Evolutionary conservation across 1,140 invertebrate species (phyloP), one percentile per base, ranked within the genome.

Genomic region (Oncopeltus fasciatus): DNA sequence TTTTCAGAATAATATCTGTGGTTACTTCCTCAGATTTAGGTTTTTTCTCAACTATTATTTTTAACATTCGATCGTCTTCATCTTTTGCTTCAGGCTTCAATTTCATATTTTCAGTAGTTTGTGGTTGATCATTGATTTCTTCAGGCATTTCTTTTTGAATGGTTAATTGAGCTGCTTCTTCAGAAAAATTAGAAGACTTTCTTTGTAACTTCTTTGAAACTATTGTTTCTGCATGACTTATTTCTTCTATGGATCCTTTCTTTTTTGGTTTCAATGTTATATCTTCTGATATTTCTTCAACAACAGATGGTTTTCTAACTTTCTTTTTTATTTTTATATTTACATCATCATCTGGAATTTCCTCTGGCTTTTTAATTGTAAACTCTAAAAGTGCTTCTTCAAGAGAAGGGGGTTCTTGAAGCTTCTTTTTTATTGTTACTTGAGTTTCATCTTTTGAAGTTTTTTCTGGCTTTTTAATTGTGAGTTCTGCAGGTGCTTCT

Each of bases 91-190:
- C 47, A 29, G 44, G 33, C 24, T 62, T 18, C 27, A 24, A 14
- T 38, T 59, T 29, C 26, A 61, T 60, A 61, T 57, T 63, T 64
- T 59, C 58, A 28, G 61, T 16, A 56, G 61, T 61, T 57, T 65
- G 3, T 49, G 46, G 56, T 64, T 62, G 21, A 58, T 70, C 24
- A 11, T 53, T 65, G 1, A 57, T 56, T 64, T 71, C 43, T 43
- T 70, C 66, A 61, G 76, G 71, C 27, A 33, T 33, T 60, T 72
- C 71, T 1, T 71, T 75, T 31, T 72, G 72, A 12, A 79, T 72
- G 2, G 74, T 73, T 3, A 81, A 56, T 49, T 78, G 75, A 64
- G 76, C 74, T 2, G 72, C 72, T 56, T 70, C 72, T 68, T 77
- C n/a, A n/a, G n/a, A n/a, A n/a, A n/a, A n/a, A n/a, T n/a, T n/a